phyloP scores from a whole-genome alignment of 2,797 vertebrate species.

The Alauda arvensis region DNA sequence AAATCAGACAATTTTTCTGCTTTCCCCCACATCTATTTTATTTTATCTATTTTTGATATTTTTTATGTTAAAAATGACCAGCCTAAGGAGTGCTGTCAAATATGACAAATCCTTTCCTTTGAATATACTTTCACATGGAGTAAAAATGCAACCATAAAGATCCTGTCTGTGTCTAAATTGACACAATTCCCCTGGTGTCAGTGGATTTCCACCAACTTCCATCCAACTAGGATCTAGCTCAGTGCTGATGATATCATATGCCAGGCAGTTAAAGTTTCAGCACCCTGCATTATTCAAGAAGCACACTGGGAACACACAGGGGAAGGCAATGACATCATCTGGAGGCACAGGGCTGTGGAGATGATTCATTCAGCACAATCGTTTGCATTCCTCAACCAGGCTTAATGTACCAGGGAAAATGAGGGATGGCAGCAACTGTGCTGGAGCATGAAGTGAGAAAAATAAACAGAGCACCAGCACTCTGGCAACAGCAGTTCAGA shows the following conservation, averaged over 20 bases:
- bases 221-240: background rate
- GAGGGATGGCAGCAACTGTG: background rate
- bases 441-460: slow-evolving; percentile 2
- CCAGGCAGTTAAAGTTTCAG: background rate
- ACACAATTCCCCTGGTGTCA: background rate
- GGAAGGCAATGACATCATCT: background rate
- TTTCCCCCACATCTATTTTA: background rate
- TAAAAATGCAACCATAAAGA: background rate
- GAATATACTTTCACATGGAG: background rate
- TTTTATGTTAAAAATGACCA: background rate
- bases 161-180: background rate
- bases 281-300: background rate
- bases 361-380: background rate
- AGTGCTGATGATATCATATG: background rate
- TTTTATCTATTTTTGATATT: no score
- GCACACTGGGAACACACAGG: background rate
- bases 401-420: slow-evolving; percentile 18
- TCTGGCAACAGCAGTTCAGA: background rate
- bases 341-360: background rate
- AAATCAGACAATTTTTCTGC: background rate
- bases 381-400: background rate
- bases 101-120: background rate
- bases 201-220: background rate
- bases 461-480: background rate
- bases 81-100: background rate